Percentiles rank a stretch among this genome's conserved stretches.
Conservation (phyloP, 2,797 vertebrate genomes). For the Denticeps clupeoides region DNA sequence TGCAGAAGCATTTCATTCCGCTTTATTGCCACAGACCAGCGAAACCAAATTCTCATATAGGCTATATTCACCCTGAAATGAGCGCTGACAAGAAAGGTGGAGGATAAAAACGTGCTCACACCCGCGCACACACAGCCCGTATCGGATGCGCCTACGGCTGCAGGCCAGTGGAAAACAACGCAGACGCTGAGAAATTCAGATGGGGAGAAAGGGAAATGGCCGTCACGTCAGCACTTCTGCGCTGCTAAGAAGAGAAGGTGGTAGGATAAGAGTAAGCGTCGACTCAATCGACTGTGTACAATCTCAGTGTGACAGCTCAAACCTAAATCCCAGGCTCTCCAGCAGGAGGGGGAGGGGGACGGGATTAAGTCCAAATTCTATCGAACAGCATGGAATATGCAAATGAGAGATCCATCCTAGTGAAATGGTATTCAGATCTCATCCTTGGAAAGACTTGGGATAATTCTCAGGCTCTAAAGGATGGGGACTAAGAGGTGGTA, state of each 20-base stretch:
- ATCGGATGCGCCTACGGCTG: conserved; percentile 13
- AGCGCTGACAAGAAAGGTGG: conserved; percentile 22
- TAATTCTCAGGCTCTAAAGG: no score
- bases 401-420: no score
- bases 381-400: no score
- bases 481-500: no score
- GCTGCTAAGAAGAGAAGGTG: background rate
- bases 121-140: conserved; percentile 6
- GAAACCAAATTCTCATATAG: no score
- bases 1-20: background rate
- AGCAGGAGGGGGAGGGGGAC: no score
- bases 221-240: conserved; percentile 7
- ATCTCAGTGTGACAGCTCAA: no score
- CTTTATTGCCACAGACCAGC: background rate
- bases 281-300: no score
- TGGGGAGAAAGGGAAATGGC: conserved; percentile 2
- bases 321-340: no score
- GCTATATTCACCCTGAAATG: conserved; percentile 17
- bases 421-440: no score
- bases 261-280: conserved; percentile 4
- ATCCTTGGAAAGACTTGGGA: no score
- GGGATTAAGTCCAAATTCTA: no score
- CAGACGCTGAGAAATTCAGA: conserved; percentile 11
- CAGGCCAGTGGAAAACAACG: conserved; percentile 10
- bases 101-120: conserved; percentile 24